A percentile compares a stretch with the other conserved stretches of the same genome.
These are phyloP conservation scores for Tautogolabrus adspersus DNA, from an alignment of 2,113 vertebrate species.

Conservation along the genomic window DNA sequence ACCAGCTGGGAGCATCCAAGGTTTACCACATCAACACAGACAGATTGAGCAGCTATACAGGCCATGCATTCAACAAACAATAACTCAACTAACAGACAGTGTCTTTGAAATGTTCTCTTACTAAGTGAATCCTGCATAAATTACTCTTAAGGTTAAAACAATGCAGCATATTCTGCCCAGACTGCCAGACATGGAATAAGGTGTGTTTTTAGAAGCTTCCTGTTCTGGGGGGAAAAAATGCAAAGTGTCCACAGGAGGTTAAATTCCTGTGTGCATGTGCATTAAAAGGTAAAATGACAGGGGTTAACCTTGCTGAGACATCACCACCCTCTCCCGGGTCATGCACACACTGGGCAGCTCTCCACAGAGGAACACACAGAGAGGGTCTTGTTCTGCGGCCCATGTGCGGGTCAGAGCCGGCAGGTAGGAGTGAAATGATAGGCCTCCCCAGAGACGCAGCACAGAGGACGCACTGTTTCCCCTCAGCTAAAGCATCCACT, in stretches of 20 bases:
- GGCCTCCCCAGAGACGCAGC: conserved; percentile 68
- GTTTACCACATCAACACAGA: conserved; percentile 11
- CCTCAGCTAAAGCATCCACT: conserved; percentile 59
- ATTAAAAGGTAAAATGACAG: conserved; percentile 62
- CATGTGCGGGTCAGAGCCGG: conserved; percentile 55
- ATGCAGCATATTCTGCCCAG: not conserved
- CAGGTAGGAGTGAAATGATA: conserved; percentile 76
- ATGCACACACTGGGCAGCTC: conserved; percentile 65
- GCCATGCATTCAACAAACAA: not conserved
- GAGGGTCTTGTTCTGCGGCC: conserved; percentile 74
- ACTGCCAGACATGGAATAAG: not conserved
- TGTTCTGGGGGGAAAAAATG: conserved; percentile 13
- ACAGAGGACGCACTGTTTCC: conserved; percentile 81
- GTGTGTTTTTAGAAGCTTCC: conserved; percentile 16
- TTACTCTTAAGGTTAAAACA: not conserved
- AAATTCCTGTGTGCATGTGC: conserved; percentile 53
- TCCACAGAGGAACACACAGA: conserved; percentile 69
- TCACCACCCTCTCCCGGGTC: conserved; percentile 54
- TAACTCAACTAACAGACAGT: not conserved
- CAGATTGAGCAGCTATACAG: not conserved
- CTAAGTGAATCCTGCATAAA: not conserved
- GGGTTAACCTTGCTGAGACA: conserved; percentile 65
- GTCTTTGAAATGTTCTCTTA: not conserved
- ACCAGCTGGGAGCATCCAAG: not conserved
- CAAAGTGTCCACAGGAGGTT: conserved; percentile 34